phyloP scores from a whole-genome alignment of 2,113 vertebrate genomes.

The Elgaria multicarinata region DNA sequence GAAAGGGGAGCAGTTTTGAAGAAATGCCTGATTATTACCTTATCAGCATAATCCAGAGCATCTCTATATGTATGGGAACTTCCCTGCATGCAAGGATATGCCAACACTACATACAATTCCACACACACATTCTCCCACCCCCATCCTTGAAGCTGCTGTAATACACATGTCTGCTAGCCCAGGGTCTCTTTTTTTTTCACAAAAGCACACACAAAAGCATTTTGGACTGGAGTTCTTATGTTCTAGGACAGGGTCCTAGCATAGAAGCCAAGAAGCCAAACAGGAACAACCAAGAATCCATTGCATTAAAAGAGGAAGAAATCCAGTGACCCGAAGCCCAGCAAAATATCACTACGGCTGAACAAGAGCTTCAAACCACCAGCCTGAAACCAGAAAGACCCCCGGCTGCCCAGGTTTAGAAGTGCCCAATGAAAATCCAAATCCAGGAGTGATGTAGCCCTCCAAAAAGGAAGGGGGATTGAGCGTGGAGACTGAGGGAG shows the following conservation, averaged over 20 bases:
- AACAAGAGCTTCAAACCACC: not conserved
- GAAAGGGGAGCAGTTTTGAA: not conserved
- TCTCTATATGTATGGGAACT: not conserved
- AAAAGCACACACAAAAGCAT: not conserved
- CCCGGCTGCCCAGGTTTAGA: not conserved
- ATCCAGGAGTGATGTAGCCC: not conserved
- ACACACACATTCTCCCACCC: not conserved
- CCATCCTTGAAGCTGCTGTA: not conserved
- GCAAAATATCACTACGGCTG: not conserved
- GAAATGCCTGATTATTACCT: not conserved
- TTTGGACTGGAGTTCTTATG: not conserved
- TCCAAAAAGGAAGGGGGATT: conserved; percentile 20
- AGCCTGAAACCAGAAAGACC: not conserved
- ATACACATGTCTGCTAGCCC: not conserved
- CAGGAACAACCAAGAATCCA: not conserved
- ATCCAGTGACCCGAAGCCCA: not conserved
- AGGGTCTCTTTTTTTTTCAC: not conserved
- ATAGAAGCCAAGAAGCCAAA: not conserved
- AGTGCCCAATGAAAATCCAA: not conserved
- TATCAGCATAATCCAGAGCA: not conserved
- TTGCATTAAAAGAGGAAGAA: not conserved
- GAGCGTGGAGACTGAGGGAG: not conserved
- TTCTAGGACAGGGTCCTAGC: not conserved
- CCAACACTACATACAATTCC: not conserved
- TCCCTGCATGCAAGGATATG: not conserved